Base-by-base conservation (phyloP, 2,888 invertebrate genomes). In the Cryptocheilus praepositus region DNA sequence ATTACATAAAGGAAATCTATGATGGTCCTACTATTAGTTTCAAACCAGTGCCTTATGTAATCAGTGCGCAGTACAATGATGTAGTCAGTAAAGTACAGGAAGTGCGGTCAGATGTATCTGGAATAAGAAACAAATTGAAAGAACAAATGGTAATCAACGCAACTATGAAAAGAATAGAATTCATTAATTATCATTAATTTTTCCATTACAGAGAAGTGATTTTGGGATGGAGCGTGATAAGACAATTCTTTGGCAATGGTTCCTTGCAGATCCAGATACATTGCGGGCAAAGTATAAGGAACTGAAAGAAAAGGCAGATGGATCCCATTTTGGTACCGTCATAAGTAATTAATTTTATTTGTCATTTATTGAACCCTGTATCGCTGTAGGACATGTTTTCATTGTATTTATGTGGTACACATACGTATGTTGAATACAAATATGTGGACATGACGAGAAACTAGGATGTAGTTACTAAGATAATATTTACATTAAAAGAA, bases 171-270 rank as follows among this genome's bases (percentile, higher is more conserved):
- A 7, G 0, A 0, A n/a, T 18, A 36, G n/a, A 15, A 16, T n/a
- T 11, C 7, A 36, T 5, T 57, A 51, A 56, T 57, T n/a, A 21
- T 15, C 1, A 59, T 52, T 55, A 51, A n/a, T 28, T 67, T 49
- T 43, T 43, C n/a, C 57, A 73, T 81, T 72, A 13, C 69, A 88
- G 88, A 83, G 78, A 54, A 81, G 79, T 46, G 79, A 80, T 5
- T 62, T 51, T 44, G 67, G 68, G 25, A 71, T 85, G 16, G 83
- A 86, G 52, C 74, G 85, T 45, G 84, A 86, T 65, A 83, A 78
- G 25, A 63, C 67, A 7, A 82, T 85, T 28, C 69, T 88, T 5
- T 89, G 88, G 88, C 88, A 89, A 65, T 82, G 80, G 66, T 88
- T 88, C 67, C 68, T 88, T 64, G 80, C 80, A 2, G 79, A 85